These are phyloP conservation scores for Oostethus manadensis DNA, from an alignment of 2,113 vertebrate species.

Conservation along the genomic window DNA sequence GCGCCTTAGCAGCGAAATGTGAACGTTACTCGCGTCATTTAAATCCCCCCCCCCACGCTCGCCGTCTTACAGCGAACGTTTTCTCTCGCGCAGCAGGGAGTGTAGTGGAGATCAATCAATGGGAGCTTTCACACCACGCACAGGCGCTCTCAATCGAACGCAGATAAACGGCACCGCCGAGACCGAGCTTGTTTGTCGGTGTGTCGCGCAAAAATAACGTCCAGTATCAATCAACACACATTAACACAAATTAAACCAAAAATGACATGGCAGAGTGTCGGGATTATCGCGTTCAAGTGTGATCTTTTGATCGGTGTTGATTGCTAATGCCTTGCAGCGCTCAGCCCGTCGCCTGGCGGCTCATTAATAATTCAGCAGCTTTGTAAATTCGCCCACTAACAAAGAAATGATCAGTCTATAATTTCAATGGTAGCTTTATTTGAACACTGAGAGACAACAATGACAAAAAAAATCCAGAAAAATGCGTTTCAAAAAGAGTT, in stretches of 20 bases:
- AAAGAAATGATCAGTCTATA: too few species aligned
- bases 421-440: too few species aligned
- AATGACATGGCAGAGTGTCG: rapidly evolving
- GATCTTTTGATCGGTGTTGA: slow-evolving; percentile 15
- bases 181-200: rapidly evolving
- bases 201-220: not conserved
- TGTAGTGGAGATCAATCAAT: slow-evolving; percentile 69
- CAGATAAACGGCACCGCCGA: not conserved
- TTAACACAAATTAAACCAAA: rapidly evolving
- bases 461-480: too few species aligned
- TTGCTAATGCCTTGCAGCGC: slow-evolving; percentile 41
- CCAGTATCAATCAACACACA: rapidly evolving
- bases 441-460: too few species aligned
- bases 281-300: not conserved
- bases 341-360: slow-evolving; percentile 38
- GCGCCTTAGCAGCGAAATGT: not conserved
- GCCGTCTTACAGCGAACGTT: slow-evolving; percentile 53
- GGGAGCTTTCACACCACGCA: slow-evolving; percentile 52
- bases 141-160: slow-evolving; percentile 41
- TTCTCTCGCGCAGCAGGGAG: slow-evolving; percentile 64
- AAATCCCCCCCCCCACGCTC: slow-evolving; percentile 64
- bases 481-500: too few species aligned
- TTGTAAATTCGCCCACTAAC: too few species aligned
- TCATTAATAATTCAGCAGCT: slow-evolving; percentile 71
- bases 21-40: slow-evolving; percentile 45